Evolutionary conservation across 2,797 vertebrate species (phyloP).

Genomic region (Pantherophis alleghaniensis): DNA sequence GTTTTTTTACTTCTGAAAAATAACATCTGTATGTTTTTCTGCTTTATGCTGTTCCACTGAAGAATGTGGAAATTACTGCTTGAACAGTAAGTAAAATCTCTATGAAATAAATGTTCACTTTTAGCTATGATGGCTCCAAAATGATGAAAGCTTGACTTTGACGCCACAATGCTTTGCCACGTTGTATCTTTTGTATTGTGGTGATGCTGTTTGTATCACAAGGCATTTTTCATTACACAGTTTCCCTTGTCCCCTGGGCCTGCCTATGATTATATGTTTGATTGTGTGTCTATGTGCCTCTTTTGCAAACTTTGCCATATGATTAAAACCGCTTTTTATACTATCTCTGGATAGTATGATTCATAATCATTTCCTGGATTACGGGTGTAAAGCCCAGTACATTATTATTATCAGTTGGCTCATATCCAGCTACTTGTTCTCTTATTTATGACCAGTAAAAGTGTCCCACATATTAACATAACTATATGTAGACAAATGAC

Average conservation of each 20-base stretch:
- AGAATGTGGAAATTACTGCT: constrained; percentile 98
- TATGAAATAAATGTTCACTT: constrained; percentile 23
- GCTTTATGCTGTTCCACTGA: constrained; percentile 74
- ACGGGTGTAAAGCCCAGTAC: background rate
- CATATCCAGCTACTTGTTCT: background rate
- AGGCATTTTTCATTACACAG: background rate
- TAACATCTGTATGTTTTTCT: constrained; percentile 63
- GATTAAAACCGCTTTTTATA: constrained; percentile 33
- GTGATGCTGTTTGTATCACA: background rate
- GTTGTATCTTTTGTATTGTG: background rate
- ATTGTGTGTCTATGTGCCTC: constrained; percentile 27
- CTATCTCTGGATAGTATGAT: constrained; percentile 19
- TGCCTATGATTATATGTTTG: background rate
- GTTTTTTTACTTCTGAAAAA: constrained; percentile 34
- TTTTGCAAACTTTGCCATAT: background rate
- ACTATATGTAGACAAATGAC: background rate
- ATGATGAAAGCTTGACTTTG: background rate
- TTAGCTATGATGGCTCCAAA: background rate
- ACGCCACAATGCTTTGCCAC: background rate
- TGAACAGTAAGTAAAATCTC: constrained; percentile 90
- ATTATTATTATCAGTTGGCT: accelerated
- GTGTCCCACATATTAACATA: background rate
- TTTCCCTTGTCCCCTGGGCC: background rate
- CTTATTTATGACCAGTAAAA: background rate
- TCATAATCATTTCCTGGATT: constrained; percentile 7